Evolutionary conservation across 2,797 vertebrate genomes (phyloP).

Genomic region (Hephaestus fuliginosus): DNA sequence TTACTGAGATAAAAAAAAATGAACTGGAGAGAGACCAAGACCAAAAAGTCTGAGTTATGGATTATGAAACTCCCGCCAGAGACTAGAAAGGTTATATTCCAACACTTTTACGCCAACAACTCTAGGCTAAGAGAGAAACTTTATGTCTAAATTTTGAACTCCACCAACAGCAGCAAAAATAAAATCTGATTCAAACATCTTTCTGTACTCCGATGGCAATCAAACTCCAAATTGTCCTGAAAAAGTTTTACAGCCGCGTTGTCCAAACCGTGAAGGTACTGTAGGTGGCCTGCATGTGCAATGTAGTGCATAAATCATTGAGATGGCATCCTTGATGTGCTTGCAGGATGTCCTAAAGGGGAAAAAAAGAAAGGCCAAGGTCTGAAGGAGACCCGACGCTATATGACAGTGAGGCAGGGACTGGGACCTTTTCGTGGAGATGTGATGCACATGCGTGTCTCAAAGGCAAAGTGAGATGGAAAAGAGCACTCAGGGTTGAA

Average conservation of each 20-base stretch:
- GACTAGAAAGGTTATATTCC: constrained; percentile 59
- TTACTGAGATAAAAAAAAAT: constrained; percentile 36
- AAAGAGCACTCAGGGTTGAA: constrained; percentile 48
- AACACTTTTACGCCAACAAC: constrained; percentile 60
- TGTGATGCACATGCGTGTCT: constrained; percentile 57
- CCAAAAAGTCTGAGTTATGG: constrained; percentile 57
- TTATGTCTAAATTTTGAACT: constrained; percentile 53
- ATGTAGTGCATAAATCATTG: constrained; percentile 71
- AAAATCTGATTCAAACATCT: constrained; percentile 34
- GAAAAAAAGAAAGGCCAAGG: constrained; percentile 57
- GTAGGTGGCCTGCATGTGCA: constrained; percentile 58
- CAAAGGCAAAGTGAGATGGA: constrained; percentile 62
- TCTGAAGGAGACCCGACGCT: constrained; percentile 52
- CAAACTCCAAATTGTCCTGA: constrained; percentile 24
- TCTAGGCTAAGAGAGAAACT: constrained; percentile 50
- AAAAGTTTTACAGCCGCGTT: constrained; percentile 43
- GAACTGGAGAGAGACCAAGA: constrained; percentile 65
- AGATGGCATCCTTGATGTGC: constrained; percentile 55
- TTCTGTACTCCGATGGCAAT: constrained; percentile 32
- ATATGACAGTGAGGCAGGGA: constrained; percentile 44
- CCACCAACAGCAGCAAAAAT: constrained; percentile 19
- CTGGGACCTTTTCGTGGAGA: constrained; percentile 55
- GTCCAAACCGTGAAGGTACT: constrained; percentile 45
- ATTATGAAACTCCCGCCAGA: constrained; percentile 58
- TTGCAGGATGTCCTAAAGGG: constrained; percentile 67